phyloP scores from a whole-genome alignment of 2,113 vertebrate genomes.

The Grammomys surdaster region DNA sequence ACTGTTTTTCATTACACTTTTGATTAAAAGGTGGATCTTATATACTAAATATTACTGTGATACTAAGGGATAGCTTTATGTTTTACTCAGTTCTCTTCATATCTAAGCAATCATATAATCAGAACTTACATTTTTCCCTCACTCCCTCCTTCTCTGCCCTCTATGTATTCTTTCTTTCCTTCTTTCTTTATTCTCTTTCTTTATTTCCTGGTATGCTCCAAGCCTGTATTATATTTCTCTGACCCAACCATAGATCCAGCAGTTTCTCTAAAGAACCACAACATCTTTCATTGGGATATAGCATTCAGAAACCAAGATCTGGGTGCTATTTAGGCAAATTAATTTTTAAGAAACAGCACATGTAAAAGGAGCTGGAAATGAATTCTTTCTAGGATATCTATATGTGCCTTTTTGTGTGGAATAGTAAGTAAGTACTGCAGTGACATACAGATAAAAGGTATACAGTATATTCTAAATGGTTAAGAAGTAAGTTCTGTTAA shows the following conservation, averaged over 20 bases:
- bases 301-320: constrained; percentile 45
- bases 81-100: background rate
- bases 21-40: background rate
- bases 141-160: background rate
- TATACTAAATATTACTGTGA: background rate
- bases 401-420: background rate
- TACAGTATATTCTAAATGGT: background rate
- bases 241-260: background rate
- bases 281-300: background rate
- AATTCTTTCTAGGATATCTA: background rate
- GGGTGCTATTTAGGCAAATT: background rate
- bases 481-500: constrained; percentile 35
- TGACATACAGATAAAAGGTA: background rate
- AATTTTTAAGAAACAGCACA: constrained; percentile 35
- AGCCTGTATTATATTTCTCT: background rate
- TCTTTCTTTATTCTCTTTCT: background rate
- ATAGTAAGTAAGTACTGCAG: background rate
- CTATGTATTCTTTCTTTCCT: fast-evolving
- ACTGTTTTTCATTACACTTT: background rate
- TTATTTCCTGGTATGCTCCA: constrained; percentile 9
- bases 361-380: constrained; percentile 7
- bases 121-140: background rate
- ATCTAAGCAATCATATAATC: background rate
- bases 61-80: constrained; percentile 4
- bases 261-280: background rate